A percentile compares a stretch with the other conserved stretches of the same genome.
Conservation (phyloP, 2,888 invertebrate genomes). For the Endomychus coccineus region DNA sequence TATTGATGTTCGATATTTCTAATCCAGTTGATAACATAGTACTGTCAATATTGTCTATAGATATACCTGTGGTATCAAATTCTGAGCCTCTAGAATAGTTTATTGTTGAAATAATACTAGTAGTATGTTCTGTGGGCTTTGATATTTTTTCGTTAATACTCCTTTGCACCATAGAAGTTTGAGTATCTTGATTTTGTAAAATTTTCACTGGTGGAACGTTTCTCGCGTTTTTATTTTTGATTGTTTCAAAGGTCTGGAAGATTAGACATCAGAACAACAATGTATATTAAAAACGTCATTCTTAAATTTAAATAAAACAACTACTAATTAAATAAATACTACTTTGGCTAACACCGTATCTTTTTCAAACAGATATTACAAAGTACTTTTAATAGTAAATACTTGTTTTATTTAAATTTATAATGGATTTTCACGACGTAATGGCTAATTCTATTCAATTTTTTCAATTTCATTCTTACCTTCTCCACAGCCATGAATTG, state of each 20-base stretch:
- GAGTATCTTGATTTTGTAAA: conserved; percentile 31
- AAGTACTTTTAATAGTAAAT: too few species aligned
- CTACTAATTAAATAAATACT: too few species aligned
- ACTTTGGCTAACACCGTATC: too few species aligned
- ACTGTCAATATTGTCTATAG: conserved; percentile 9
- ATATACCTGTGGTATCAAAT: conserved; percentile 1
- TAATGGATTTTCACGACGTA: too few species aligned
- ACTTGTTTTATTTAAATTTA: neutral
- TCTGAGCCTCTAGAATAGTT: conserved; percentile 37
- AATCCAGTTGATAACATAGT: conserved; percentile 7
- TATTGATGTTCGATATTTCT: conserved; percentile 21
- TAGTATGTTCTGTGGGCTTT: neutral
- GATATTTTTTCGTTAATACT: neutral
- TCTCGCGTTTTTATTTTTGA: conserved; percentile 25
- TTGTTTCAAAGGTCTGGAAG: conserved; percentile 28
- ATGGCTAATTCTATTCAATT: neutral
- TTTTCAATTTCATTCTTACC: conserved; percentile 23
- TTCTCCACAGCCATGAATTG: conserved; percentile 53
- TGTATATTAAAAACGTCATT: too few species aligned
- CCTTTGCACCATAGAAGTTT: conserved; percentile 29
- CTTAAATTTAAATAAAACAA: too few species aligned
- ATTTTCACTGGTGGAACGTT: conserved; percentile 16
- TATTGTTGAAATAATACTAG: conserved; percentile 22
- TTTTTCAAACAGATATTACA: too few species aligned
- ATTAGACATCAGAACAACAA: too few species aligned